Base-by-base conservation (phyloP, 2,797 vertebrate species). In the Pseudopleuronectes americanus region DNA sequence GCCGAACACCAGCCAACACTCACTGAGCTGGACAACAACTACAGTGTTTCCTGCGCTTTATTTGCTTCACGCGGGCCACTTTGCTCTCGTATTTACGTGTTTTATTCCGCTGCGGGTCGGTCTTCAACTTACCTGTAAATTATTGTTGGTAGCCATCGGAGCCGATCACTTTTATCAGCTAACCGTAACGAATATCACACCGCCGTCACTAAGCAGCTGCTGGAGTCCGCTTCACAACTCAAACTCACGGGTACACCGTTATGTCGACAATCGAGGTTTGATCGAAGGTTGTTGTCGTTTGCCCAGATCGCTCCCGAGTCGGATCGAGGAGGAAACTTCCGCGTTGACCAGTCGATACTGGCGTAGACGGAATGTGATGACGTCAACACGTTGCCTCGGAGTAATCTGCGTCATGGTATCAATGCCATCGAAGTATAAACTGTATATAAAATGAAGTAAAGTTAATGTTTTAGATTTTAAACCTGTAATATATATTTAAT, bases 141-240 rank as follows among this genome's bases (percentile, higher is more conserved):
- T 95, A 71, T 91, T 94, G 90, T 92, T 94, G 90, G 93, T 85
- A 91, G 94, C 94, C 95, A 95, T 95, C 89, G 84, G 67, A 90
- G 90, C 93, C 80, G 89, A 77, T 86, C 74, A 68, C 67, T 73
- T 10, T 28, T 28, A 63, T 76, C 71, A 81, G 48, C 9, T 52
- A 66, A 56, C 64, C 47, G 51, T 83, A 74, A 76, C 45, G 24
- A 86, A 62, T 49, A 17, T 28, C 16, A 83, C 52, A n/a, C 51
- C 19, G 13, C 71, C 60, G 60, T 49, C 41, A 26, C 9, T 38
- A 59, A 79, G 69, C 57, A 38, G 28, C 47, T 43, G 64, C 45
- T 21, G 28, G 33, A 28, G 14, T 5, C 14, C 55, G 28, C 4
- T 64, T 43, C n/a, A 1, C 3, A 57, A 54, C 41, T 13, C 0